Evolutionary conservation across 2,888 invertebrate species (phyloP).

Genomic region (Tinea semifulvella): DNA sequence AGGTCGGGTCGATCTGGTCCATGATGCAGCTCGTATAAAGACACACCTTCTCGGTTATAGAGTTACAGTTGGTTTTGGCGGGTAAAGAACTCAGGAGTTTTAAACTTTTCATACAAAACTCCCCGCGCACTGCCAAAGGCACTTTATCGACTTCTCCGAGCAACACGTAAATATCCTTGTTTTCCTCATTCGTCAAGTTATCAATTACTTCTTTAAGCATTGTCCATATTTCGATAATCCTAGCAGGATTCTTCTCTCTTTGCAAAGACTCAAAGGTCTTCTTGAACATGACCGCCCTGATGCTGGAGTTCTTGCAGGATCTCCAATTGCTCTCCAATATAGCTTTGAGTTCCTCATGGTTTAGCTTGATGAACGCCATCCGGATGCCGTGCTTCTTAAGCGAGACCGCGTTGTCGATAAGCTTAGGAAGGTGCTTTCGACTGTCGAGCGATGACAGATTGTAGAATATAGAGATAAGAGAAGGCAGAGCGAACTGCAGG

Average conservation of each 20-base stretch:
- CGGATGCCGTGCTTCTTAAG: slow-evolving; percentile 46
- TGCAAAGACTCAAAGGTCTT: slow-evolving; percentile 32
- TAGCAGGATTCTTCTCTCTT: slow-evolving; percentile 30
- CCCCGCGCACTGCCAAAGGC: slow-evolving; percentile 28
- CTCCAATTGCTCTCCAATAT: slow-evolving; percentile 35
- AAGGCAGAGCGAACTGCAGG: slow-evolving; percentile 40
- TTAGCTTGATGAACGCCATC: slow-evolving; percentile 32
- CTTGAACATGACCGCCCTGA: slow-evolving; percentile 37
- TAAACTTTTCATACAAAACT: slow-evolving; percentile 35
- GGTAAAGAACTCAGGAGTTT: slow-evolving; percentile 30
- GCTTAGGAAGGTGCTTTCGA: neutral
- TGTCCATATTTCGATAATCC: slow-evolving; percentile 29
- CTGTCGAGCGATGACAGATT: slow-evolving; percentile 25
- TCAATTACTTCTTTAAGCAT: slow-evolving; percentile 36
- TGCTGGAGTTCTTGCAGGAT: slow-evolving; percentile 34
- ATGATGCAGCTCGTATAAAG: slow-evolving; percentile 28
- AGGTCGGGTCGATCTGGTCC: slow-evolving; percentile 29
- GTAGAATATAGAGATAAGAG: slow-evolving; percentile 38
- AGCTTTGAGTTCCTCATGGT: slow-evolving; percentile 27
- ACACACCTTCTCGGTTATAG: slow-evolving; percentile 21
- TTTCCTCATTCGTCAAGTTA: slow-evolving; percentile 35
- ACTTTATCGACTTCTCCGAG: slow-evolving; percentile 27
- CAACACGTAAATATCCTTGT: slow-evolving; percentile 34
- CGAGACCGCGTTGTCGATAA: slow-evolving; percentile 24
- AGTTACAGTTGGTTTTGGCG: slow-evolving; percentile 23